phyloP scores from a whole-genome alignment of 2,113 vertebrate species.

The Anguilla rostrata region DNA sequence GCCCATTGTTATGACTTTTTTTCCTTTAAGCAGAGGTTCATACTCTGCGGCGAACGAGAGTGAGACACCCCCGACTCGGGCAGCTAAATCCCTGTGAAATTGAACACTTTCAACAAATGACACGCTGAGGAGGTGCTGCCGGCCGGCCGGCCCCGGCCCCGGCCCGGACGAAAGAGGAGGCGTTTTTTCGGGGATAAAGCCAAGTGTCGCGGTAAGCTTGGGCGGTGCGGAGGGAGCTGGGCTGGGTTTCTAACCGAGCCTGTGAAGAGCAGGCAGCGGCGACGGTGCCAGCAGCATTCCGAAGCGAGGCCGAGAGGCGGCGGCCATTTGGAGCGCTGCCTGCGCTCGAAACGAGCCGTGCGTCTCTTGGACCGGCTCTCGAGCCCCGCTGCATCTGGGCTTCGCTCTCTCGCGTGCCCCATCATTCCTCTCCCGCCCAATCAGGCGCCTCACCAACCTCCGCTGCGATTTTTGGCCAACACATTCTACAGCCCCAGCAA shows the following conservation, averaged over 20 bases:
- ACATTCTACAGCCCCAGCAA: neutral
- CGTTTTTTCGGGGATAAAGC: neutral
- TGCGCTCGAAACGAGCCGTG: neutral
- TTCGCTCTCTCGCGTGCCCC: neutral
- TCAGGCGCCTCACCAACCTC: neutral
- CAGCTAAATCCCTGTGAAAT: conserved; percentile 5
- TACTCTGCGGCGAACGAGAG: neutral
- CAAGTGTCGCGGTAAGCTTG: neutral
- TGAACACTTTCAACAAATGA: conserved; percentile 7
- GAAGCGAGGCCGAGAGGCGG: neutral
- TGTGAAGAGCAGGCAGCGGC: neutral
- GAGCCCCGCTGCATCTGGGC: neutral
- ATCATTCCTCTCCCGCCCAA: neutral
- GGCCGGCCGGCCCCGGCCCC: too few species aligned
- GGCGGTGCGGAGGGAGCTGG: neutral
- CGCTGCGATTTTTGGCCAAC: neutral
- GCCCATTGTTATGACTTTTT: neutral
- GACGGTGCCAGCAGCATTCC: neutral
- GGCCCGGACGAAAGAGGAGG: neutral
- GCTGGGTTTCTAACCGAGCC: neutral
- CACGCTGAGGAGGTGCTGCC: neutral
- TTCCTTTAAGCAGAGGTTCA: neutral
- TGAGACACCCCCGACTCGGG: neutral
- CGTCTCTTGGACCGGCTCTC: neutral
- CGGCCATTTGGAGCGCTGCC: neutral